A percentile compares a stretch with the other conserved stretches of the same genome.
phyloP scores from a whole-genome alignment of 2,113 vertebrate genomes.

The Pavo muticus region DNA sequence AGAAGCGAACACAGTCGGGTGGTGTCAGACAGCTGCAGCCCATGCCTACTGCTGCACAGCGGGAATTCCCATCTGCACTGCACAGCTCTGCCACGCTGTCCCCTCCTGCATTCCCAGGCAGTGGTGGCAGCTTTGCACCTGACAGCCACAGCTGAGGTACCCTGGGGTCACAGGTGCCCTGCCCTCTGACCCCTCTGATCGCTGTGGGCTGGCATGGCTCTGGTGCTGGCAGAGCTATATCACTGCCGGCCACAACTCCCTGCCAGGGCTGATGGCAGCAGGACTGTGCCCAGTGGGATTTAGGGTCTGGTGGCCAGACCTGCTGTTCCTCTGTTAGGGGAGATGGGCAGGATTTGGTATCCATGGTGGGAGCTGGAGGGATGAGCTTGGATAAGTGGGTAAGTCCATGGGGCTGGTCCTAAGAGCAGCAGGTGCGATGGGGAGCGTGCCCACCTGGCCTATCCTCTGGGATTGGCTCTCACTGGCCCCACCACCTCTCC shows the following conservation, averaged over 20 bases:
- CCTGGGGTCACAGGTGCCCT: not conserved
- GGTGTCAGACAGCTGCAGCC: not conserved
- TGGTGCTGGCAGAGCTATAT: not conserved
- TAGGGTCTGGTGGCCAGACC: not conserved
- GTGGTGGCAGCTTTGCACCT: not conserved
- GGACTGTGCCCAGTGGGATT: not conserved
- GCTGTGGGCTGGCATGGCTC: not conserved
- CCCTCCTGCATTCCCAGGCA: not conserved
- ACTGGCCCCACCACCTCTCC: rapidly evolving
- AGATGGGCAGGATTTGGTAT: not conserved
- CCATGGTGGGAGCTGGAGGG: not conserved
- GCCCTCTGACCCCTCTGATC: not conserved
- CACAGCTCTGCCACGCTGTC: rapidly evolving
- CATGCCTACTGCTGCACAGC: not conserved
- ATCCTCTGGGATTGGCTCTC: not conserved
- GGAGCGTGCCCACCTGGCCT: rapidly evolving
- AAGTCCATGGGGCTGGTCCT: rapidly evolving
- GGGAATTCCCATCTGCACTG: no score
- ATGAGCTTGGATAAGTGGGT: not conserved
- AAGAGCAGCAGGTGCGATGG: not conserved
- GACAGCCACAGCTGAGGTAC: rapidly evolving
- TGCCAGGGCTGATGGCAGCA: not conserved
- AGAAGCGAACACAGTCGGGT: not conserved
- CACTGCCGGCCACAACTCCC: rapidly evolving
- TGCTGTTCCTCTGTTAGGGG: rapidly evolving